These are phyloP conservation scores for Phenganax subtilis DNA, from an alignment of 92 coral and sea anemone species.

Conservation along the genomic window DNA sequence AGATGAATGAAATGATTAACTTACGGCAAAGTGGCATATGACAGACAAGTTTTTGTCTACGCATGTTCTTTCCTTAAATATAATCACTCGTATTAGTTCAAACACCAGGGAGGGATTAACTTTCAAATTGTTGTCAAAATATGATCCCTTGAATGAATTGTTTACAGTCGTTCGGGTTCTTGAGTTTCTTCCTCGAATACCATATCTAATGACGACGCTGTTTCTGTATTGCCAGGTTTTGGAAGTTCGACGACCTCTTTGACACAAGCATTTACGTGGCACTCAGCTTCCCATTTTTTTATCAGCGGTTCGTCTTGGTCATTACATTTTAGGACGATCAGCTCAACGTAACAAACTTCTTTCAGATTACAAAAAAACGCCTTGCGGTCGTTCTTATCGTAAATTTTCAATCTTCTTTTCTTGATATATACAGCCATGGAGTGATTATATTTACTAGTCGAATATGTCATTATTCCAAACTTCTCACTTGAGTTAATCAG, in stretches of 20 bases:
- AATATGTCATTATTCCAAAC: neutral
- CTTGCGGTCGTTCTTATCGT: neutral
- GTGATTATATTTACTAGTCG: neutral
- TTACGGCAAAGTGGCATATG: too few relatives aligned
- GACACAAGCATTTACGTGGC: neutral
- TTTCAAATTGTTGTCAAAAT: too few relatives aligned
- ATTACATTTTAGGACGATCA: neutral
- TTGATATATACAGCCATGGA: neutral
- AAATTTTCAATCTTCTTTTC: neutral
- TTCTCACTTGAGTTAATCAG: neutral
- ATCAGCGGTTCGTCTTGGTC: neutral
- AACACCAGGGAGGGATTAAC: too few relatives aligned
- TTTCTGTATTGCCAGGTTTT: neutral
- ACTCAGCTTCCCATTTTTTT: neutral
- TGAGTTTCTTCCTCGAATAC: too few relatives aligned
- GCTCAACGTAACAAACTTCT: neutral
- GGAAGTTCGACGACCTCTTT: neutral
- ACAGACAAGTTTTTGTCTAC: too few relatives aligned
- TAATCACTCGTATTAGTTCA: too few relatives aligned
- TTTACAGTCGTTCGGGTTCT: too few relatives aligned
- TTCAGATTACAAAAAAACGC: neutral
- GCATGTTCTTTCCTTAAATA: too few relatives aligned
- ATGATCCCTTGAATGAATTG: too few relatives aligned
- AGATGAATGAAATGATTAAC: too few relatives aligned
- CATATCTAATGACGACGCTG: neutral